Evolutionary conservation across 2,888 invertebrate genomes (phyloP), one percentile per base, ranked within the genome.

Genomic region (Dione juno): DNA sequence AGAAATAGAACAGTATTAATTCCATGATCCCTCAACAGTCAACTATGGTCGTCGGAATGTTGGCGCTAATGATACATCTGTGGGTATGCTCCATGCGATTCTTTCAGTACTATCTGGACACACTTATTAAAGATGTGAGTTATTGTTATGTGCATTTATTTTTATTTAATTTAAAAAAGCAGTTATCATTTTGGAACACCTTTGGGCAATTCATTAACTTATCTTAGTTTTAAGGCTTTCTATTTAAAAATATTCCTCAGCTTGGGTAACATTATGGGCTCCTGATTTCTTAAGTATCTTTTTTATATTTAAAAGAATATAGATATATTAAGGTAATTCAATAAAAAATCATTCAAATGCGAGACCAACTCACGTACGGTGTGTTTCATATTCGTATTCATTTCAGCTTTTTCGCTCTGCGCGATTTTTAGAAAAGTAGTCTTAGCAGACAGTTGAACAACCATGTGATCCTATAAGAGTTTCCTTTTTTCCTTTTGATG

Each of bases 11-110:
- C n/a, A 21, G 40, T 3, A 54, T 37, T 37, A 0, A 37, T 37
- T 54, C 0, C 11, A 35, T 35, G n/a, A 35, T n/a, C 2, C 16
- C 11, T 37, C 66, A 52, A 3, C 83, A 92, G 92, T 85, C 86
- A 1, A 85, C 89, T 6, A 93, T 92, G 93, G 84, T 92, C 72
- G 74, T 89, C 65, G 93, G 93, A 41, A 89, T 92, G 90, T 79
- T 93, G 77, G 87, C 92, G 2, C 83, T 93, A 77, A 92, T 93
- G 92, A 79, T 90, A 48, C 93, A 93, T 78, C 76, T 93, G 71
- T 93, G 93, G 93, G 93, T 92, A 69, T 92, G 93, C 78, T 84
- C 84, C 69, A 92, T 89, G 91, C 84, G 92, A 43, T 92, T 92
- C 82, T 88, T 92, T 80, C 92, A 91, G 79, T 92, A 90, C 77